Evolutionary conservation across 1,140 invertebrate species (phyloP).

Genomic region (Euschistus heros): DNA sequence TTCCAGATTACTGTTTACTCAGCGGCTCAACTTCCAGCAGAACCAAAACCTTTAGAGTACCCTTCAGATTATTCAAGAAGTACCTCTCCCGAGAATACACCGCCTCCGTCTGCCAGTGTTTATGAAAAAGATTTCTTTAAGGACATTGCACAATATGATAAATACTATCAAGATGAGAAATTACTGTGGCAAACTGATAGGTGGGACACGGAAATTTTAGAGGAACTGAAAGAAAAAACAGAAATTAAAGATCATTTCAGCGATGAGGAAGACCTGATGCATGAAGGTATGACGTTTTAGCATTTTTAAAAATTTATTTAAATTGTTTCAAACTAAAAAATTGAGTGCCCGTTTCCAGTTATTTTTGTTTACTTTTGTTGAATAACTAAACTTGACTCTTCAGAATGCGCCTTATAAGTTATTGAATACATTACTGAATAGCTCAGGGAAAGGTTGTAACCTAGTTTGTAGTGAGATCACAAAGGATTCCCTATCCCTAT

Average conservation of each 20-base stretch:
- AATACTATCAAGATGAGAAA: constrained; percentile 21
- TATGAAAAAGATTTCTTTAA: constrained; percentile 22
- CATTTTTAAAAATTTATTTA: too few relatives aligned
- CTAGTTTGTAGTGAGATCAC: too few relatives aligned
- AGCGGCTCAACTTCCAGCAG: constrained; percentile 51
- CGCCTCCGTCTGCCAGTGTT: background rate
- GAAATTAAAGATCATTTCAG: background rate
- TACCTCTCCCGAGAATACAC: constrained; percentile 2
- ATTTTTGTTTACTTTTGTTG: too few relatives aligned
- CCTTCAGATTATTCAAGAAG: constrained; percentile 41
- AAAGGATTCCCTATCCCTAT: too few relatives aligned
- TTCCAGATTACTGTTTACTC: constrained; percentile 48
- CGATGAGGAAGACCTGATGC: too few relatives aligned
- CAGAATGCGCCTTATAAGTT: too few relatives aligned
- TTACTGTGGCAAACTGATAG: constrained; percentile 5
- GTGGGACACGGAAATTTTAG: constrained; percentile 34
- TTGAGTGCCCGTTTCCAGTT: too few relatives aligned
- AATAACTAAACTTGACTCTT: too few relatives aligned
- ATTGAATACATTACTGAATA: too few relatives aligned
- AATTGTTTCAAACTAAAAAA: too few relatives aligned
- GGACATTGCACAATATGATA: constrained; percentile 24
- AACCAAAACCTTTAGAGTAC: constrained; percentile 47
- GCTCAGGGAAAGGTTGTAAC: too few relatives aligned
- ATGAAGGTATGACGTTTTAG: too few relatives aligned
- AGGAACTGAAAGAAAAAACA: constrained; percentile 21